Conservation (phyloP, 2,888 invertebrate genomes). For the Neoitamus cyanurus region DNA sequence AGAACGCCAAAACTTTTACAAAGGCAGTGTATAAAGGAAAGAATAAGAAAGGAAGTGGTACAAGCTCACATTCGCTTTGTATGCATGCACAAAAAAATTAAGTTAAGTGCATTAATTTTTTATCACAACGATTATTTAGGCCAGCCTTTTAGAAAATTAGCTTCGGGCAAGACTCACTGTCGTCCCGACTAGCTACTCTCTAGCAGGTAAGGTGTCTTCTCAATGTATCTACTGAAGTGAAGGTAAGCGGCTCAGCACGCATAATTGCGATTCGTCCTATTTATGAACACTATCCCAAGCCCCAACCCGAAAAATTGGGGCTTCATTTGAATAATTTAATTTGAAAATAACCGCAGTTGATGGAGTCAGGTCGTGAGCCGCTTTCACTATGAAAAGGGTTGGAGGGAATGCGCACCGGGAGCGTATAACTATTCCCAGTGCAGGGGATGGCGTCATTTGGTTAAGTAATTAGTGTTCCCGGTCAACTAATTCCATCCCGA, state of each 20-base stretch:
- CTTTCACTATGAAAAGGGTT: background rate
- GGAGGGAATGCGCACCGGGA: background rate
- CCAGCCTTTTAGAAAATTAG: background rate
- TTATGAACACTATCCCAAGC: background rate
- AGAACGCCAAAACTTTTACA: background rate
- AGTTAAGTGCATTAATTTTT: background rate
- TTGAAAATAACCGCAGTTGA: background rate
- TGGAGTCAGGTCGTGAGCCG: background rate
- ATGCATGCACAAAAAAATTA: background rate
- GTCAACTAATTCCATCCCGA: background rate
- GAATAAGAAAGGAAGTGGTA: background rate
- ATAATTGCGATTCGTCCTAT: background rate
- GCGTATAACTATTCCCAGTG: background rate
- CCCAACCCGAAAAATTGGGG: background rate
- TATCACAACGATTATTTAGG: background rate
- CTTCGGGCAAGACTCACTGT: background rate
- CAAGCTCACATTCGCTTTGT: too few species aligned
- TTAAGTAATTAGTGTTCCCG: background rate
- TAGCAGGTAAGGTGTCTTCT: background rate
- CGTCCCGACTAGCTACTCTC: background rate
- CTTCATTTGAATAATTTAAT: slow-evolving; percentile 15
- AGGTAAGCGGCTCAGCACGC: background rate
- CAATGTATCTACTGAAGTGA: background rate
- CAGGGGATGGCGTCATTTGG: background rate
- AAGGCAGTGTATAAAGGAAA: background rate